Conservation (phyloP, 2,888 invertebrate genomes). For the Sarcophaga caerulescens region DNA sequence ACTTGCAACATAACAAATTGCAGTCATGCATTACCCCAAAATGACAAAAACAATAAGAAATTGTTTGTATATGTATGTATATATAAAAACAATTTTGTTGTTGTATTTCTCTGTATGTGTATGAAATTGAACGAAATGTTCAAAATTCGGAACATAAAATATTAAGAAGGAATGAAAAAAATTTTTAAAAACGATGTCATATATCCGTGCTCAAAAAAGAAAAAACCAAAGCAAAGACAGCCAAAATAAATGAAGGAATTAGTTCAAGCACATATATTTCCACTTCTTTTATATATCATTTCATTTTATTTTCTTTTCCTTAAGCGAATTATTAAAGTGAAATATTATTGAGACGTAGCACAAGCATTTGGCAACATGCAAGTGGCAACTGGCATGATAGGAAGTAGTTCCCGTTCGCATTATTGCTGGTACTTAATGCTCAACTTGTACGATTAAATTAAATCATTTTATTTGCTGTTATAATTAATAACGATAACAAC, state of each 20-base stretch:
- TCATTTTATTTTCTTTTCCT: background rate
- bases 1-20: slow-evolving; percentile 40
- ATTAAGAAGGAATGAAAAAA: background rate
- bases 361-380: background rate
- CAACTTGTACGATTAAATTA: background rate
- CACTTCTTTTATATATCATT: background rate
- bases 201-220: background rate
- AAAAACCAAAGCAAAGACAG: background rate
- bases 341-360: background rate
- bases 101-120: background rate
- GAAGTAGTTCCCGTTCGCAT: background rate
- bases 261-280: slow-evolving; percentile 1
- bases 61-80: background rate
- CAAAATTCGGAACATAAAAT: slow-evolving; percentile 13
- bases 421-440: background rate
- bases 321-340: background rate
- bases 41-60: slow-evolving; percentile 13
- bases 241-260: background rate
- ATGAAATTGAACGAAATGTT: background rate
- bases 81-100: background rate
- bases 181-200: slow-evolving; percentile 30
- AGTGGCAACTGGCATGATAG: no score
- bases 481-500: slow-evolving; percentile 31
- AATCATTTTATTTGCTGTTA: slow-evolving; percentile 39
- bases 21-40: slow-evolving; percentile 56